These are phyloP conservation scores for Xenopus petersii DNA, from an alignment of 2,797 vertebrate genomes.

Conservation along the genomic window DNA sequence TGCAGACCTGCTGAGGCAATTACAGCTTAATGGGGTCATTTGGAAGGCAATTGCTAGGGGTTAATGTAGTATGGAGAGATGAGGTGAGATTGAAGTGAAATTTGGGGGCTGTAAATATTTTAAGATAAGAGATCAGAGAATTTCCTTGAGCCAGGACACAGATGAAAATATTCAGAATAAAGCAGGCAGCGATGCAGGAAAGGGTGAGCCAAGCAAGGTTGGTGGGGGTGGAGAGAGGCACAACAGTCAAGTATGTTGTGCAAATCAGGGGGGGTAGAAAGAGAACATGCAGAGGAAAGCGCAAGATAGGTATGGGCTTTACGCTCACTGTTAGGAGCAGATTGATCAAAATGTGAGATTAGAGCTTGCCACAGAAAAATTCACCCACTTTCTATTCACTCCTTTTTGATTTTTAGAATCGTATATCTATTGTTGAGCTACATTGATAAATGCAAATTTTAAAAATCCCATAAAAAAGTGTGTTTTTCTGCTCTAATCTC, in stretches of 20 bases:
- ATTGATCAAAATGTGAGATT: too few relatives aligned
- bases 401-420: too few relatives aligned
- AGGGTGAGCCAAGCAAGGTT: not conserved
- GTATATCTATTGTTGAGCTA: too few relatives aligned
- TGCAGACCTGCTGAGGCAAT: conserved; percentile 99
- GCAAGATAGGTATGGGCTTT: too few relatives aligned
- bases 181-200: not conserved
- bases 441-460: too few relatives aligned
- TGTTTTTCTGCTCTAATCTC: too few relatives aligned
- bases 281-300: not conserved
- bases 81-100: conserved; percentile 99
- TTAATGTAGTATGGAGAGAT: conserved; percentile 99
- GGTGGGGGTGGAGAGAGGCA: not conserved
- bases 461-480: too few relatives aligned
- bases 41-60: conserved; percentile 99
- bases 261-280: not conserved
- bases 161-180: conserved; percentile 70
- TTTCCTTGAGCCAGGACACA: conserved; percentile 71
- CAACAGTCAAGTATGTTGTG: not conserved
- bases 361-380: too few relatives aligned
- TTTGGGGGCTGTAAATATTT: conserved; percentile 98
- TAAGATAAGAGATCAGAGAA: conserved; percentile 95
- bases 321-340: too few relatives aligned
- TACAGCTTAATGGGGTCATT: conserved; percentile 99
- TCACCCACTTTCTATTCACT: too few relatives aligned